Percentiles rank a stretch among this genome's conserved stretches.
These are phyloP conservation scores for Eupithecia pulchellata DNA, from an alignment of 2,888 invertebrate species.

Conservation along the genomic window DNA sequence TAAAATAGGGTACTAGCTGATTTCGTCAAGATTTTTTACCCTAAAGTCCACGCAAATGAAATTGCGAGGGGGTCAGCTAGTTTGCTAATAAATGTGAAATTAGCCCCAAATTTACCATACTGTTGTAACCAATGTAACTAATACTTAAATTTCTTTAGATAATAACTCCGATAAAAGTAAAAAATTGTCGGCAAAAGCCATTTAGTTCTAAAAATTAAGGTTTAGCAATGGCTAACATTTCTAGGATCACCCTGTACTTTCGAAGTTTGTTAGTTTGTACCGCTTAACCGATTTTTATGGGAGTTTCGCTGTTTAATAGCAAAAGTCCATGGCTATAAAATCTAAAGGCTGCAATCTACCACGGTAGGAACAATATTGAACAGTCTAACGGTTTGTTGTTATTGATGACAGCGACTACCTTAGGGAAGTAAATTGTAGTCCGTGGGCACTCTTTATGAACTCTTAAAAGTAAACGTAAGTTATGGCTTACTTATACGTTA, in stretches of 20 bases:
- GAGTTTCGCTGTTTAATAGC: constrained; percentile 24
- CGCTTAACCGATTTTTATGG: constrained; percentile 29
- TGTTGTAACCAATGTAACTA: too few relatives aligned
- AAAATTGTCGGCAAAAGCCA: background rate
- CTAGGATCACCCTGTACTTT: constrained; percentile 10
- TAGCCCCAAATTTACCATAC: background rate
- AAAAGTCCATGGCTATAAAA: constrained; percentile 22
- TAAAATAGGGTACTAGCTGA: too few relatives aligned
- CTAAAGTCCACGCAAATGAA: too few relatives aligned
- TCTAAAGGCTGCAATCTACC: constrained; percentile 9
- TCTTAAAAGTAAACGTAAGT: background rate
- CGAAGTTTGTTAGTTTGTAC: constrained; percentile 22
- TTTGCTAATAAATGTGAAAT: background rate
- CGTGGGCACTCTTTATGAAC: background rate
- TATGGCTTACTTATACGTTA: background rate
- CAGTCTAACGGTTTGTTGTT: constrained; percentile 4
- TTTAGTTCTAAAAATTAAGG: background rate
- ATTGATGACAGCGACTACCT: background rate
- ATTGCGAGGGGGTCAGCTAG: too few relatives aligned
- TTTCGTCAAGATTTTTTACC: too few relatives aligned
- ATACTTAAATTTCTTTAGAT: too few relatives aligned
- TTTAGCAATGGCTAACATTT: background rate
- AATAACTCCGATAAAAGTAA: background rate
- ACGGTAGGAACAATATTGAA: constrained; percentile 15
- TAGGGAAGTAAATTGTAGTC: background rate